Conservation (phyloP, 2,113 vertebrate genomes). For the Zosterops borbonicus region DNA sequence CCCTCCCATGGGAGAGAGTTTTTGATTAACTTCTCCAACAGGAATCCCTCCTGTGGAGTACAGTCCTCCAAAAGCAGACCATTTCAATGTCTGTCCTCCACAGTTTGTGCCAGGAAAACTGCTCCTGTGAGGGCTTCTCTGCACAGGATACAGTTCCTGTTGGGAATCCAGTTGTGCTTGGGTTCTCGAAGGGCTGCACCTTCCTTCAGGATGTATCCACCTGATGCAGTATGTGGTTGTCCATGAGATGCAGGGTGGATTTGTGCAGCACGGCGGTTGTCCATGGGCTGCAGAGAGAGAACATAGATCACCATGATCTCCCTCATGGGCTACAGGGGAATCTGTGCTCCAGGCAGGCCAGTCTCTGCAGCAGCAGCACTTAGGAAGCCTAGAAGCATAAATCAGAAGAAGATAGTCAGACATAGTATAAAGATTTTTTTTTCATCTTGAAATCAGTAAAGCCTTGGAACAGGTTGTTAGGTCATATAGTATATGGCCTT, state of each 20-base stretch:
- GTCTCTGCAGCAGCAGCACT: not conserved
- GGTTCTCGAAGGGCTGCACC: not conserved
- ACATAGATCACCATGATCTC: accelerated
- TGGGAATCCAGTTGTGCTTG: not conserved
- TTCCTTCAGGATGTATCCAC: not conserved
- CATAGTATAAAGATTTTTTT: not conserved
- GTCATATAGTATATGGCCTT: not conserved
- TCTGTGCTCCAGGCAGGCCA: not conserved
- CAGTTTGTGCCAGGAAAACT: not conserved
- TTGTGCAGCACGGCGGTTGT: not conserved
- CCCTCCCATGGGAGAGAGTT: not conserved
- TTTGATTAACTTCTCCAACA: not conserved
- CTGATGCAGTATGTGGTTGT: not conserved
- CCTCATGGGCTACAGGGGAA: not conserved
- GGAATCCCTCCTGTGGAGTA: not conserved
- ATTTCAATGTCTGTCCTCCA: not conserved
- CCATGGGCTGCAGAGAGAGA: not conserved
- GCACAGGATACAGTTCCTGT: not conserved
- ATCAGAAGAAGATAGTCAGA: not conserved
- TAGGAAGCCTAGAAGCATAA: not conserved
- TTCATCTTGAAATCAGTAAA: not conserved
- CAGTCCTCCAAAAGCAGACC: not conserved
- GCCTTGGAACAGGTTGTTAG: not conserved
- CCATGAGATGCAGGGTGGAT: not conserved
- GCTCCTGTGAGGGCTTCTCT: not conserved